phyloP scores from a whole-genome alignment of 2,113 vertebrate species.

The Danio rerio region GRCz12tu NC_133178.1:31304501-31305000 shows the following conservation, averaged over 20 bases:
- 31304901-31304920: constrained; percentile 59
- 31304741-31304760: background rate
- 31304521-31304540: background rate
- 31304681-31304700: background rate
- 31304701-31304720: background rate
- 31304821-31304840: background rate
- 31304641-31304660: background rate
- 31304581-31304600: background rate
- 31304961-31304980: background rate
- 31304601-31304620: background rate
- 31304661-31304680: background rate
- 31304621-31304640: background rate
- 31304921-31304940: constrained; percentile 62
- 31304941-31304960: background rate
- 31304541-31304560: background rate
- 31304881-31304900: constrained; percentile 35
- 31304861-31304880: constrained; percentile 46
- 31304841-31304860: constrained; percentile 42
- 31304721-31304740: background rate
- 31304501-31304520: background rate
- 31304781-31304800: background rate
- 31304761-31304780: background rate
- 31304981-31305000: background rate
- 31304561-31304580: too few species aligned
- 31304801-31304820: background rate